Conservation (phyloP, 2,113 vertebrate genomes). For the Ardeotis arabs region DNA sequence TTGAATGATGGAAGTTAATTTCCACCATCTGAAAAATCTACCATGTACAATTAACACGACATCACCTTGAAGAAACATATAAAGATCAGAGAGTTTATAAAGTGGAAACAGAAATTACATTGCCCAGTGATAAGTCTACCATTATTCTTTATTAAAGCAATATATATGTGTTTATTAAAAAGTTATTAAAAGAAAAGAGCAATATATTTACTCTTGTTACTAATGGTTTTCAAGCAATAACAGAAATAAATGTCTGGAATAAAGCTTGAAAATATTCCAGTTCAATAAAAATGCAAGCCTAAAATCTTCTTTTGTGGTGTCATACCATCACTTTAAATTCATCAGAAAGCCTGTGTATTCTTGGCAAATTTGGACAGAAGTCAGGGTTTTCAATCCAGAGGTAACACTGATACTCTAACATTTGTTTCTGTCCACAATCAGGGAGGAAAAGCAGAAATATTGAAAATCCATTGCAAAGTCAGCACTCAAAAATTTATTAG, state of each 20-base stretch:
- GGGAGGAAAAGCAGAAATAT: not conserved
- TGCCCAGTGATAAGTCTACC: not conserved
- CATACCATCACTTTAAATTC: not conserved
- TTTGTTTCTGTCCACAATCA: not conserved
- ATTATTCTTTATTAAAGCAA: conserved; percentile 10
- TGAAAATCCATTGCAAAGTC: not conserved
- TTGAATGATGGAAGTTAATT: not conserved
- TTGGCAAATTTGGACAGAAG: not conserved
- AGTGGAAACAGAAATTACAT: not conserved
- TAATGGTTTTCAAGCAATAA: not conserved
- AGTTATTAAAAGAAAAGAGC: not conserved
- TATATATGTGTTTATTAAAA: not conserved
- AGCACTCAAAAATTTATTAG: not conserved
- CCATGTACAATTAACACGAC: not conserved
- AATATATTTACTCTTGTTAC: not conserved
- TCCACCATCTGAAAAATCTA: not conserved
- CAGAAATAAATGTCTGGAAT: not conserved
- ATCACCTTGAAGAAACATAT: not conserved
- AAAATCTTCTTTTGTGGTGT: not conserved
- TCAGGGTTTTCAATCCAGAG: not conserved
- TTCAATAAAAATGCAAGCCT: not conserved
- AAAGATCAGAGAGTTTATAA: not conserved
- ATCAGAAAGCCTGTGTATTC: not conserved
- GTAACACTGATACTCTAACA: not conserved
- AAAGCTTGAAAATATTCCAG: not conserved